Percentiles rank a stretch among this genome's conserved stretches.
phyloP scores from a whole-genome alignment of 2,888 invertebrate species.

The Drosophila rellima region DNA sequence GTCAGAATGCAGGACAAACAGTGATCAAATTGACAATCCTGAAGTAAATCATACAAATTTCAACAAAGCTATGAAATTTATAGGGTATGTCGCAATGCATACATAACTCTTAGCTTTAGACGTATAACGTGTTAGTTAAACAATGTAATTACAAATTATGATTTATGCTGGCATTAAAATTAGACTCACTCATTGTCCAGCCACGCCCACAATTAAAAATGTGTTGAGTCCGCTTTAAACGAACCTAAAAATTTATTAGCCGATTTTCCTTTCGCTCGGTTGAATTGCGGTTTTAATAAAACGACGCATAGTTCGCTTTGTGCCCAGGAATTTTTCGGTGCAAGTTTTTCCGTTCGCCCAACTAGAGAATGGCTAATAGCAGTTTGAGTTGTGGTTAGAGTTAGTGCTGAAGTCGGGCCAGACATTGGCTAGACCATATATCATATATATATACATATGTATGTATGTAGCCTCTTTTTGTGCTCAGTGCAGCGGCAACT shows the following conservation, averaged over 20 bases:
- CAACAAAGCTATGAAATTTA: too few species aligned
- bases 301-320: conserved; percentile 44
- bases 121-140: conserved; percentile 32
- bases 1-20: too few species aligned
- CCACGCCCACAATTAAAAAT: conserved; percentile 42
- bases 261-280: conserved; percentile 40
- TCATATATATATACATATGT: conserved; percentile 42
- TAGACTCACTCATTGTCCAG: conserved; percentile 24
- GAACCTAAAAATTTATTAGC: conserved; percentile 45
- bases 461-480: conserved; percentile 34
- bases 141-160: conserved; percentile 67
- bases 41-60: too few species aligned
- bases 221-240: conserved; percentile 34
- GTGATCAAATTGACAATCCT: too few species aligned
- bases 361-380: conserved; percentile 25
- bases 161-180: conserved; percentile 53
- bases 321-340: conserved; percentile 30
- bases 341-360: conserved; percentile 46
- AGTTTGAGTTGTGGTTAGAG: conserved; percentile 36
- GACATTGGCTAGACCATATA: conserved; percentile 72
- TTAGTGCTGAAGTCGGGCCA: conserved; percentile 38
- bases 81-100: neutral
- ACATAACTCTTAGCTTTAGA: neutral
- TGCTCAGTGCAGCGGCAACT: conserved; percentile 39
- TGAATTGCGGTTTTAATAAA: conserved; percentile 62